These are phyloP conservation scores for Timandra comae DNA, from an alignment of 2,888 invertebrate species.

Conservation along the genomic window DNA sequence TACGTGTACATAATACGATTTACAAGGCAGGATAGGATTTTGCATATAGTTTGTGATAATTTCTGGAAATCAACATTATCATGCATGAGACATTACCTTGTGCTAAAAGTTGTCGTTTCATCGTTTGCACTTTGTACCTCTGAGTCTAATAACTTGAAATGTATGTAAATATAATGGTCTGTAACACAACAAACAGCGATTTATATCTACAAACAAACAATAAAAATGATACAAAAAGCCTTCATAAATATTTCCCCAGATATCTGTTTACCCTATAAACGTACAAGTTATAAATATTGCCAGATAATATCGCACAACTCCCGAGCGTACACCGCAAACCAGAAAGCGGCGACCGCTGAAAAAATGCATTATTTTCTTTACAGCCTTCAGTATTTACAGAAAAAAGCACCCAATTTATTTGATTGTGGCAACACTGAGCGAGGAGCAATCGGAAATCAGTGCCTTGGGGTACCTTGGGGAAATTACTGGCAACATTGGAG, in stretches of 20 bases:
- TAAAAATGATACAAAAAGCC: background rate
- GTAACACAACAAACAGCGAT: too few relatives aligned
- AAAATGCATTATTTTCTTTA: slow-evolving; percentile 11
- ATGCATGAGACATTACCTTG: too few relatives aligned
- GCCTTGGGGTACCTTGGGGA: slow-evolving; percentile 42
- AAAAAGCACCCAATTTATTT: slow-evolving; percentile 45
- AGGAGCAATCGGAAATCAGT: slow-evolving; percentile 39
- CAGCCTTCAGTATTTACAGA: slow-evolving; percentile 30
- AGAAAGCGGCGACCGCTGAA: slow-evolving; percentile 12
- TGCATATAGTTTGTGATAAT: too few relatives aligned
- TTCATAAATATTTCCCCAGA: too few relatives aligned
- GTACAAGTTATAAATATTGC: slow-evolving; percentile 2
- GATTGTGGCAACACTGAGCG: slow-evolving; percentile 43
- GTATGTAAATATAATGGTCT: too few relatives aligned
- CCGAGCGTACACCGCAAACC: slow-evolving; percentile 3
- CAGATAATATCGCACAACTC: slow-evolving; percentile 2
- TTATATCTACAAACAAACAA: too few relatives aligned
- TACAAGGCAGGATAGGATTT: too few relatives aligned
- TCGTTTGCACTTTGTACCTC: too few relatives aligned
- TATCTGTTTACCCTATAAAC: background rate
- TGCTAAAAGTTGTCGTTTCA: too few relatives aligned
- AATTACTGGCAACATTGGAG: slow-evolving; percentile 41
- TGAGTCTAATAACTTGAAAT: too few relatives aligned
- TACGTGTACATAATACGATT: too few relatives aligned
- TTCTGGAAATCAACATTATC: too few relatives aligned